A percentile compares a stretch with the other conserved stretches of the same genome.
These are phyloP conservation scores for Sphinx pinastri DNA, from an alignment of 2,888 invertebrate species.

Conservation along the genomic window DNA sequence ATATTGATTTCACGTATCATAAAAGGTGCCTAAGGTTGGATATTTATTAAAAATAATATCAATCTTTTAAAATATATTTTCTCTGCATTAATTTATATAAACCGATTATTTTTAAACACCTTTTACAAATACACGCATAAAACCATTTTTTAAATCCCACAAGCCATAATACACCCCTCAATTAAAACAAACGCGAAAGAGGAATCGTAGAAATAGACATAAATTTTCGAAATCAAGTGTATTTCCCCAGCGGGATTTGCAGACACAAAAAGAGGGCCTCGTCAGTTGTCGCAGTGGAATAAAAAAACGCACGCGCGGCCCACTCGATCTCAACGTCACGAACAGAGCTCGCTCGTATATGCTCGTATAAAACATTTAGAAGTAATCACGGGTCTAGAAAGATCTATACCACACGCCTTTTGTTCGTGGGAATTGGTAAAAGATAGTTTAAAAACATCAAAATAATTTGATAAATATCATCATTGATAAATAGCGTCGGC, in stretches of 20 bases:
- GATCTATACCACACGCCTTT: neutral
- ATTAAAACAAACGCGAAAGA: neutral
- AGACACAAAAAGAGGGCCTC: conserved; percentile 21
- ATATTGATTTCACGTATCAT: no score
- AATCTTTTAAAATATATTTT: no score
- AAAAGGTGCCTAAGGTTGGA: no score
- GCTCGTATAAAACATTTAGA: neutral
- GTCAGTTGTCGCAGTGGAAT: conserved; percentile 17
- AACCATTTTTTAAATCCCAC: neutral
- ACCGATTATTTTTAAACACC: no score
- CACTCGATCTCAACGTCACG: conserved; percentile 15
- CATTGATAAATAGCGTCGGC: no score
- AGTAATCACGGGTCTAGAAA: neutral
- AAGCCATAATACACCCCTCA: neutral
- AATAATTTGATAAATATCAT: no score
- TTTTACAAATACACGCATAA: neutral
- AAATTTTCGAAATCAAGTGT: conserved; percentile 19
- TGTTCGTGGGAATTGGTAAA: neutral
- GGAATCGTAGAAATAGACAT: conserved; percentile 9
- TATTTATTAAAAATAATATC: no score
- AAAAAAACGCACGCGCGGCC: conserved; percentile 3
- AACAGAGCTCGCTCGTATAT: neutral
- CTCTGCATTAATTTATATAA: no score
- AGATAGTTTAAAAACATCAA: neutral
- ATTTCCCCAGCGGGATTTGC: conserved; percentile 18